Evolutionary conservation across 1,140 invertebrate genomes (phyloP).

Genomic region (Rhyacophila brunnea): DNA sequence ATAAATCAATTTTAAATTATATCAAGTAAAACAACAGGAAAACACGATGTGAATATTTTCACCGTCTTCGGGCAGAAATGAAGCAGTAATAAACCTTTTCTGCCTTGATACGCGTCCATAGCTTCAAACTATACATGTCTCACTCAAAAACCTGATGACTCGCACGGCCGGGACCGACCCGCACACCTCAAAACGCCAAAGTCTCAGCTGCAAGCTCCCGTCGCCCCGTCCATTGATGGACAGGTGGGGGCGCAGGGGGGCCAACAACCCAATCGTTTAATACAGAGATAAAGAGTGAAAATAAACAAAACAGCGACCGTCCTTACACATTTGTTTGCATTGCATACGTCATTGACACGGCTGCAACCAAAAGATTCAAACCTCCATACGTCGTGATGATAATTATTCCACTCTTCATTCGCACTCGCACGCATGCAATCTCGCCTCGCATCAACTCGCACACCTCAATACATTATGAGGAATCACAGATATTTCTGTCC

Average conservation of each 20-base stretch:
- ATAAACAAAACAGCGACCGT: conserved; percentile 43
- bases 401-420: too few species aligned
- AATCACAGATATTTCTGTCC: too few species aligned
- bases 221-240: too few species aligned
- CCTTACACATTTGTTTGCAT: conserved; percentile 59
- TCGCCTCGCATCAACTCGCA: too few species aligned
- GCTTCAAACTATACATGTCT: conserved; percentile 32
- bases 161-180: conserved; percentile 18
- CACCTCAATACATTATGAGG: too few species aligned
- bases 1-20: conserved; percentile 26
- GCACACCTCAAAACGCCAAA: too few species aligned
- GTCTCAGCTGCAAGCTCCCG: conserved; percentile 41
- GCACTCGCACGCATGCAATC: too few species aligned
- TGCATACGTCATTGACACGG: conserved; percentile 26
- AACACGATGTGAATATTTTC: neutral
- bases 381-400: neutral
- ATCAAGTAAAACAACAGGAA: neutral
- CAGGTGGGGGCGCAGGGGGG: neutral
- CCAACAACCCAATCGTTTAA: neutral
- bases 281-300: too few species aligned
- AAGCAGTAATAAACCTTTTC: conserved; percentile 28
- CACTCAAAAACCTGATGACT: conserved; percentile 13
- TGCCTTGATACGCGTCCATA: conserved; percentile 24
- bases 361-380: conserved; percentile 14
- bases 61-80: conserved; percentile 1